Evolutionary conservation across 1,140 invertebrate genomes (phyloP).

Genomic region (Apis cerana): DNA sequence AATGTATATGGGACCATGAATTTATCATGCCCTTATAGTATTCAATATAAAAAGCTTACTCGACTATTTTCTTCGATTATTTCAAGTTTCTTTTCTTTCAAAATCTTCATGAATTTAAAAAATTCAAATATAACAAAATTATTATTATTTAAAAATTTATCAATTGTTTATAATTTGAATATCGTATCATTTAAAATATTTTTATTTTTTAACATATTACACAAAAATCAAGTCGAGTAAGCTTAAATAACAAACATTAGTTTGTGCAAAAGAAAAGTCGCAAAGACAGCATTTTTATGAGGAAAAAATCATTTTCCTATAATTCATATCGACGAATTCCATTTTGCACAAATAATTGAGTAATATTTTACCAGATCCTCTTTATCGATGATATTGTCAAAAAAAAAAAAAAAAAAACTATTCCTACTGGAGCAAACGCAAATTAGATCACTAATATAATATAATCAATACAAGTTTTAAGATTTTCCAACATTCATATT

Average conservation of each 20-base stretch:
- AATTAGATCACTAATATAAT: conserved; percentile 67
- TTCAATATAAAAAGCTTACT: conserved; percentile 50
- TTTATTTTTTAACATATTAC: neutral
- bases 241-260: conserved; percentile 44
- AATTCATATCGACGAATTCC: conserved; percentile 51
- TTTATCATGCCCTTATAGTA: conserved; percentile 69
- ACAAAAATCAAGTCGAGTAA: conserved; percentile 44
- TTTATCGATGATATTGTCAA: conserved; percentile 69
- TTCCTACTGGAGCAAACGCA: conserved; percentile 70
- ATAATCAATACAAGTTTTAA: conserved; percentile 68
- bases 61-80: conserved; percentile 16
- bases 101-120: neutral
- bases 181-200: neutral
- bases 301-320: conserved; percentile 20
- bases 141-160: neutral
- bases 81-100: neutral
- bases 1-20: conserved; percentile 75
- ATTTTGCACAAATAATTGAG: conserved; percentile 56
- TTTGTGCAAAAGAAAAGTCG: conserved; percentile 46
- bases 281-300: neutral
- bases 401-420: conserved; percentile 51
- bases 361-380: conserved; percentile 72
- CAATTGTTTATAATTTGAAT: neutral
- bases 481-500: conserved; percentile 74
- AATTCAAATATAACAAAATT: neutral